Base-by-base conservation (phyloP, 1,140 invertebrate genomes). In the Ylistrum balloti region DNA sequence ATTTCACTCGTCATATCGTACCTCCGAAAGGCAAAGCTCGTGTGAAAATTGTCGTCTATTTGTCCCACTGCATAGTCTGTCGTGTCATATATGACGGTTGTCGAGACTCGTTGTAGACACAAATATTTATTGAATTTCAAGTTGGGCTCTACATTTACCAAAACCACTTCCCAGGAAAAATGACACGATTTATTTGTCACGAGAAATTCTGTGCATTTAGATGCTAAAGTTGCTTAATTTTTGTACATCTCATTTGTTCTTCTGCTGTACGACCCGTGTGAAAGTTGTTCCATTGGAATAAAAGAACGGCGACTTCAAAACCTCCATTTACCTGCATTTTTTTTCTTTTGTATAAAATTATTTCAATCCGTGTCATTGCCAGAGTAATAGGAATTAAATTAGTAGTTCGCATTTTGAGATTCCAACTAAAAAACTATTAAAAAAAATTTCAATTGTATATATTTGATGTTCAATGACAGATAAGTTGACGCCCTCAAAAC, bases 201-300 rank as follows among this genome's bases (percentile, higher is more conserved):
- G n/a, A 28, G 56, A 74, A 74, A 74, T 74, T 74, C 56, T 74
- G n/a, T n/a, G 56, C 56, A 74, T 74, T 74, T 28, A 74, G 56
- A 28, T 74, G 56, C 56, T 74, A n/a, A 28, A n/a, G n/a, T 28
- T 74, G 56, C n/a, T 74, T 74, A 28, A 74, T 74, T 74, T 28
- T 74, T 1, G 11, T 28, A 74, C 56, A 28, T 74, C 56, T 74
- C 56, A 74, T 74, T 74, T 28, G 56, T 11, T n/a, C 56, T n/a
- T 28, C 56, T 2, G 9, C 13, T 17, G 56, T 3, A 74, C n/a
- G 56, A 74, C 20, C 56, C n/a, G 56, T 74, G 56, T 74, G 56
- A 74, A 74, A 74, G 22, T 74, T 74, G 56, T 2, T 74, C 28
- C 13, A 45, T 9, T 17, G 20, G 20, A 45, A 45, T 45, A 17